Evolutionary conservation across 1,140 invertebrate species (phyloP), one percentile per base, ranked within the genome.

Genomic region (Scaptomyza montana): DNA sequence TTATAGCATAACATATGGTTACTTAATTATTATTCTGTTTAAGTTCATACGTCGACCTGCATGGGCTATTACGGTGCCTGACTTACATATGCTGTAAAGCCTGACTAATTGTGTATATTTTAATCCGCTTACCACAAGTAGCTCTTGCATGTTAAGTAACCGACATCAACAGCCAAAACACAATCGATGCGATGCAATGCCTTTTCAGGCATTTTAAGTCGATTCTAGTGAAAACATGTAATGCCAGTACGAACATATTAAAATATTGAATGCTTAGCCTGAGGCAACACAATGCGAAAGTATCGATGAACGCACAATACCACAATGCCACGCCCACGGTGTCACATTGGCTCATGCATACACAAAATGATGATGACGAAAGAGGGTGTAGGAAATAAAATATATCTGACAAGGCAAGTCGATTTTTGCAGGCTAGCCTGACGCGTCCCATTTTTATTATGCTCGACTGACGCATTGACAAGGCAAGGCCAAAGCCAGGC

Each of bases 181-280:
- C 74, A 80, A 81, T 67, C 69, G 68, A 77, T 74, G 53, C 13
- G 46, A 65, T 51, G 13, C 30, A 30, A 30, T 30, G 30, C 33
- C 8, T 9, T 36, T 6, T 7, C 8, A 36, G 33, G 33, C 70
- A 61, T 66, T 74, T 50, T 19, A 49, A 67, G 46, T 54, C 21
- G 39, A 60, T 60, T 60, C 30, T 39, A 8, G 39, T 53, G 5
- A 47, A 59, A 47, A 59, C 39, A 66, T 71, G 46, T 60, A 54
- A 45, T 54, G 60, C 39, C 56, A 25, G 19, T 28, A 10, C 21
- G 43, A 55, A 36, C 62, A 78, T 80, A 77, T 77, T 80, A 78
- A 72, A 82, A 71, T 82, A 78, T 75, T 78, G 75, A 82, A 84
- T 79, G 80, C 57, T 69, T 66, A 55, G 60, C 79, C 60, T 63